These are phyloP conservation scores for Triplophysa rosa DNA, from an alignment of 2,113 vertebrate species.

Conservation along the genomic window DNA sequence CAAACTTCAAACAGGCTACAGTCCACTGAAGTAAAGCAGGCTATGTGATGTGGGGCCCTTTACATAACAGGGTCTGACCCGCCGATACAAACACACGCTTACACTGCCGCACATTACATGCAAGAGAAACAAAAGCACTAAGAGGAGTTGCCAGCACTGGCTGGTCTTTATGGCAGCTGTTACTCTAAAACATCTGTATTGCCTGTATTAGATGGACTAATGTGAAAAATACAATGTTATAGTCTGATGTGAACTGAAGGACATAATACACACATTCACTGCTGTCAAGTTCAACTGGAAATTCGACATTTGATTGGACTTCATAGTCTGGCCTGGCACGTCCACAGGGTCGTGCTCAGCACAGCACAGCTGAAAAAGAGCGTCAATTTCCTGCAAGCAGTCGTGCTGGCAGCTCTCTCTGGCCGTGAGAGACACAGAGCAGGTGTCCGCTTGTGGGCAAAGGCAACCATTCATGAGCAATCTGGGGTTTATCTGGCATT, in stretches of 20 bases:
- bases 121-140: not conserved
- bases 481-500: not conserved
- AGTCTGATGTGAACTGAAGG: too few relatives aligned
- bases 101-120: not conserved
- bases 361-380: slow-evolving; percentile 2
- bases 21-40: not conserved
- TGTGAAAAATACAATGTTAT: too few relatives aligned
- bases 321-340: not conserved
- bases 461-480: slow-evolving; percentile 13
- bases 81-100: not conserved
- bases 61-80: not conserved
- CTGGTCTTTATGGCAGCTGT: too few relatives aligned
- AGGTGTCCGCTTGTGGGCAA: slow-evolving; percentile 39
- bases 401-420: slow-evolving; percentile 29
- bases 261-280: too few relatives aligned
- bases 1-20: not conserved
- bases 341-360: not conserved
- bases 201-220: too few relatives aligned
- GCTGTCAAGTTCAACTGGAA: too few relatives aligned
- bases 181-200: too few relatives aligned
- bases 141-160: too few relatives aligned
- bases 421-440: slow-evolving; percentile 23
- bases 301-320: too few relatives aligned
- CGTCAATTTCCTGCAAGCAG: not conserved
- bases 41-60: not conserved